These are phyloP conservation scores for Psittacula echo DNA, from an alignment of 2,797 vertebrate genomes.

Conservation along the genomic window DNA sequence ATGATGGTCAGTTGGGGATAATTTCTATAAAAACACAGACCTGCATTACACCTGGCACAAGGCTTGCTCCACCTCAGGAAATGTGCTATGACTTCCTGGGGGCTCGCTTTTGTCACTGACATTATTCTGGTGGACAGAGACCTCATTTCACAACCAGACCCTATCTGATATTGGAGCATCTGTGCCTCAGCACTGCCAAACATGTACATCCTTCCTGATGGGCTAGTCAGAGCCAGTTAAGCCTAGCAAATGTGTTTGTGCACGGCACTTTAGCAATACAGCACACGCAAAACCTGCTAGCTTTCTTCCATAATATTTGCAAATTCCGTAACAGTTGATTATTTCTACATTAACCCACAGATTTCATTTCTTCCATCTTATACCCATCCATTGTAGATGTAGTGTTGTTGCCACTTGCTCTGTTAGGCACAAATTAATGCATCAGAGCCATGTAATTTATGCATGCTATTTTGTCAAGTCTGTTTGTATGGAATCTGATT, in stretches of 20 bases:
- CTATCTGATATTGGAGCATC: constrained; percentile 12
- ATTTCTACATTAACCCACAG: constrained; percentile 54
- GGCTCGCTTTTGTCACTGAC: not conserved
- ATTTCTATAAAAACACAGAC: not conserved
- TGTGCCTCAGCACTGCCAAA: constrained; percentile 63
- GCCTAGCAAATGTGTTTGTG: constrained; percentile 47
- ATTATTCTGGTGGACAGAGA: not conserved
- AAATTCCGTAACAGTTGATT: constrained; percentile 42
- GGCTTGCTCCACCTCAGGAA: not conserved
- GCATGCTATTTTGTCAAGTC: constrained; percentile 69
- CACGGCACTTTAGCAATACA: not conserved
- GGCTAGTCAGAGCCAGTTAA: constrained; percentile 49
- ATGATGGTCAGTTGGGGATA: not conserved
- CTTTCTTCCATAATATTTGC: constrained; percentile 51
- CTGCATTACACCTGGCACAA: not conserved
- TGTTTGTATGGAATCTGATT: constrained; percentile 68
- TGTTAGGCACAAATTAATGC: constrained; percentile 71
- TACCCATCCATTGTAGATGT: constrained; percentile 39
- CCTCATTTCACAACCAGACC: constrained; percentile 5
- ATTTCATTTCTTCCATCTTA: constrained; percentile 51
- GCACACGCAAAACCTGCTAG: constrained; percentile 1
- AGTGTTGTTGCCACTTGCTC: constrained; percentile 68
- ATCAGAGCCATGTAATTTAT: constrained; percentile 69
- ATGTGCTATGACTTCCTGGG: not conserved
- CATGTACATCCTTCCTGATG: constrained; percentile 44